Base-by-base conservation (phyloP, 2,113 vertebrate species). In the Carollia perspicillata region DNA sequence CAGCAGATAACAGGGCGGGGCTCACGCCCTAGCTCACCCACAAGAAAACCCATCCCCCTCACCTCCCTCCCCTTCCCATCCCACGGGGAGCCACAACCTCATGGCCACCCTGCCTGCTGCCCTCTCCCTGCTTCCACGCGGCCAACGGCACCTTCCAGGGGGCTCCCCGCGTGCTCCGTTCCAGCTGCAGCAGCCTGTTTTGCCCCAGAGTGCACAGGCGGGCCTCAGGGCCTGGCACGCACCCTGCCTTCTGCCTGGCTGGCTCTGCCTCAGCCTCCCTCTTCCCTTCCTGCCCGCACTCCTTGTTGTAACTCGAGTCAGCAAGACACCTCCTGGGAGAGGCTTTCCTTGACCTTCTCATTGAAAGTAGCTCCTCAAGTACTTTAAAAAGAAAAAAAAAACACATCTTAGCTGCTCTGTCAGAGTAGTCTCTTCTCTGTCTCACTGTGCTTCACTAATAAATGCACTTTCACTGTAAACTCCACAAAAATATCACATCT, bases 161-260 rank as follows among this genome's bases (percentile, higher is more conserved):
- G 17, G 69, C 42, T 44, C 49, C 18, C 9, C 12, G 40, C 13
- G 44, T 35, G 16, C 20, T 3, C 0, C 0, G 1, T 20, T 14
- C 22, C 35, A 44, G 60, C 33, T 0, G 7, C 51, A 26, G 42
- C 26, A 35, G 28, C 47, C 53, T 3, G 1, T 6, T 68, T 33
- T 35, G 40, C 37, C 22, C 23, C 8, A 63, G 23, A 17, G 13
- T 14, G 13, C 28, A 28, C 18, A 5, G 1, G 3, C 0, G 20
- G 20, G 40, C n/a, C 63, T 53, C 30, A 12, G 22, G 71, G 71
- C 26, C 71, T 35, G 37, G 33, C 44, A n/a, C 8, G 75, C 16
- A n/a, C 12, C 6, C 11, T 9, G 60, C 30, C 14, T 68, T 68
- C 47, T 78, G 42, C 55, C n/a, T 17, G 42, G 18, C 2, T 4